These are phyloP conservation scores for Mastomys natalensis DNA, from an alignment of 2,113 vertebrate species.

Conservation along the genomic window DNA sequence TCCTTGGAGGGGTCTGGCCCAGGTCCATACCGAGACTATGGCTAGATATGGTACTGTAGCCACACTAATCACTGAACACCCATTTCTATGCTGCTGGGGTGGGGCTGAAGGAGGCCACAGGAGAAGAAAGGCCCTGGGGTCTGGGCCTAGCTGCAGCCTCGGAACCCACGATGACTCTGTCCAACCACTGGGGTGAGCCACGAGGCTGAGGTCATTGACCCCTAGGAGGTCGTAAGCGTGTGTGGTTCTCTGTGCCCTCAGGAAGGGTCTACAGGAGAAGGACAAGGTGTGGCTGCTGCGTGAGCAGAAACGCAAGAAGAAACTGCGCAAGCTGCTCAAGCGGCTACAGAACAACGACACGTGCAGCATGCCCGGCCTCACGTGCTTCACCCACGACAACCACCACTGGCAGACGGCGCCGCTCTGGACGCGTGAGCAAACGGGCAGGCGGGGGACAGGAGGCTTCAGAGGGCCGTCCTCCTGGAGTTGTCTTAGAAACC, in stretches of 20 bases:
- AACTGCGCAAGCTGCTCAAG: slow-evolving; percentile 96
- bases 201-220: not conserved
- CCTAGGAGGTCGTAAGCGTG: not conserved
- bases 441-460: accelerated
- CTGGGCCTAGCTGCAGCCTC: not conserved
- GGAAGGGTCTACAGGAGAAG: slow-evolving; percentile 91
- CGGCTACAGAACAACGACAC: slow-evolving; percentile 97
- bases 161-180: not conserved
- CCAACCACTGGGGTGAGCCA: not conserved
- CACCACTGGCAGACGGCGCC: slow-evolving; percentile 98
- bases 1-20: not conserved
- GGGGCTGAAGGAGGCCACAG: too few relatives aligned
- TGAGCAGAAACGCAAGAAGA: slow-evolving; percentile 96
- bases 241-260: slow-evolving; percentile 63
- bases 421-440: slow-evolving; percentile 94
- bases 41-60: not conserved
- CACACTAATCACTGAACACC: not conserved
- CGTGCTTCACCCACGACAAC: slow-evolving; percentile 99
- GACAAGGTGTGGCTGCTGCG: slow-evolving; percentile 94
- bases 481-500: not conserved
- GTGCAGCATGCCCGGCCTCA: slow-evolving; percentile 98
- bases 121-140: not conserved
- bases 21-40: not conserved
- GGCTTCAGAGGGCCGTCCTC: not conserved
- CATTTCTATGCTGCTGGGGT: too few relatives aligned